Evolutionary conservation across 2,113 vertebrate species (phyloP).

Genomic region (Neogale vison): DNA sequence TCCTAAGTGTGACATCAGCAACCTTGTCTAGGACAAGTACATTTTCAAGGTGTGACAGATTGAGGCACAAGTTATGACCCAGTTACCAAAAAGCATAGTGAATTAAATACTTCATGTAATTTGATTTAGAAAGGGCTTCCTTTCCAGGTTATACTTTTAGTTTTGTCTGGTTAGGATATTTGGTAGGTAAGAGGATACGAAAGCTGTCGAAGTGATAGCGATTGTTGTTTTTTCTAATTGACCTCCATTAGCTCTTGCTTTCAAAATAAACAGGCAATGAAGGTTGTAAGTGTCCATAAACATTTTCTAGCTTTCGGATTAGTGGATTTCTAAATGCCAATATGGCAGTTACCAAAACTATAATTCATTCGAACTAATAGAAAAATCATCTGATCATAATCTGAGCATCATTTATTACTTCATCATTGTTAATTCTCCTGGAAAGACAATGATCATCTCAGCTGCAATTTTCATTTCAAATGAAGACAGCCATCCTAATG

Average conservation of each 20-base stretch:
- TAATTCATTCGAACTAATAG: slow-evolving; percentile 38
- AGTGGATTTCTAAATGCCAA: slow-evolving; percentile 8
- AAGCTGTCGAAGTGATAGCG: not conserved
- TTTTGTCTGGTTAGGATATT: not conserved
- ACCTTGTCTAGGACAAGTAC: slow-evolving; percentile 1
- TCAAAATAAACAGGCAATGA: not conserved
- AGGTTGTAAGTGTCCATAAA: not conserved
- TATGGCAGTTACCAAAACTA: slow-evolving; percentile 38
- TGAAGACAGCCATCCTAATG: not conserved
- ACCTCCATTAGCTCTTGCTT: not conserved
- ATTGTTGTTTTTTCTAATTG: slow-evolving; percentile 17
- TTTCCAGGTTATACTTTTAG: not conserved
- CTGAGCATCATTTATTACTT: slow-evolving; percentile 2
- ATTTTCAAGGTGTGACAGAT: not conserved
- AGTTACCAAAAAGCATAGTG: not conserved
- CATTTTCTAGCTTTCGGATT: not conserved
- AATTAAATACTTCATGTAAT: slow-evolving; percentile 59
- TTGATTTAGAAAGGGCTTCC: slow-evolving; percentile 68
- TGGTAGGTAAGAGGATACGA: not conserved
- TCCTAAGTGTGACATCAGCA: slow-evolving; percentile 52
- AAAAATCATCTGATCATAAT: slow-evolving; percentile 25
- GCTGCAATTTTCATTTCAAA: slow-evolving; percentile 36
- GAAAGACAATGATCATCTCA: slow-evolving; percentile 51
- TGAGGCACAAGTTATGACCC: slow-evolving; percentile 44
- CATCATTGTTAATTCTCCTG: slow-evolving; percentile 42